Evolutionary conservation across 2,888 invertebrate species (phyloP).

Genomic region (Lasiommata megera): DNA sequence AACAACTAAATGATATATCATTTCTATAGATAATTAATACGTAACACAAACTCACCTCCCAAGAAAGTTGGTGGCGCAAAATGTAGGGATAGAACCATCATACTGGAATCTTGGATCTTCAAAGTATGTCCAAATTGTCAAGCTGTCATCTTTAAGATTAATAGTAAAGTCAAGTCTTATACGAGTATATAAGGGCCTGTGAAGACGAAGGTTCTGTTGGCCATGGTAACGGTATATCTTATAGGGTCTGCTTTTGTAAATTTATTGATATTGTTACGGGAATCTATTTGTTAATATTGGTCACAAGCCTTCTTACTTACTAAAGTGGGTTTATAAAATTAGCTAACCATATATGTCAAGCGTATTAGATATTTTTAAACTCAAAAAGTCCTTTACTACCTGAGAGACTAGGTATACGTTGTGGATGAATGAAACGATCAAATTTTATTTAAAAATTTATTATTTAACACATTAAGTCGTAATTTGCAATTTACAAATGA

Average conservation of each 20-base stretch:
- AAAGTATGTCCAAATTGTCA: slow-evolving; percentile 41
- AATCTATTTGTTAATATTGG: no score
- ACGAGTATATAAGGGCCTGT: no score
- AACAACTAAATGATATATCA: slow-evolving; percentile 17
- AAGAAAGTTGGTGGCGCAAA: slow-evolving; percentile 57
- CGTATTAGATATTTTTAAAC: no score
- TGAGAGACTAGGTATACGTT: no score
- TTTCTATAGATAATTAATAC: slow-evolving; percentile 34
- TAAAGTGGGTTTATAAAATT: no score
- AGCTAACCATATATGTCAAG: no score
- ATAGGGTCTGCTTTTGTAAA: no score
- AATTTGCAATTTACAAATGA: slow-evolving; percentile 73
- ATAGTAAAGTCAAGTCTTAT: slow-evolving; percentile 1
- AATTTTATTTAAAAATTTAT: slow-evolving; percentile 57
- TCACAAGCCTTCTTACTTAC: no score
- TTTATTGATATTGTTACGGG: no score
- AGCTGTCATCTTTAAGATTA: slow-evolving; percentile 22
- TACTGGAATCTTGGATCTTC: slow-evolving; percentile 50
- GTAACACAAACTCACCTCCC: slow-evolving; percentile 61
- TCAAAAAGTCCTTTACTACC: no score
- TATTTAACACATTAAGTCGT: slow-evolving; percentile 68
- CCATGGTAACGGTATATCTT: no score
- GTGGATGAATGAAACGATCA: slow-evolving; percentile 36
- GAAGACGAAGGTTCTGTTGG: not conserved
- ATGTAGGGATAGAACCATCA: slow-evolving; percentile 49